Evolutionary conservation across 2,888 invertebrate genomes (phyloP).

Genomic region (Polydrusus pterygomalis): DNA sequence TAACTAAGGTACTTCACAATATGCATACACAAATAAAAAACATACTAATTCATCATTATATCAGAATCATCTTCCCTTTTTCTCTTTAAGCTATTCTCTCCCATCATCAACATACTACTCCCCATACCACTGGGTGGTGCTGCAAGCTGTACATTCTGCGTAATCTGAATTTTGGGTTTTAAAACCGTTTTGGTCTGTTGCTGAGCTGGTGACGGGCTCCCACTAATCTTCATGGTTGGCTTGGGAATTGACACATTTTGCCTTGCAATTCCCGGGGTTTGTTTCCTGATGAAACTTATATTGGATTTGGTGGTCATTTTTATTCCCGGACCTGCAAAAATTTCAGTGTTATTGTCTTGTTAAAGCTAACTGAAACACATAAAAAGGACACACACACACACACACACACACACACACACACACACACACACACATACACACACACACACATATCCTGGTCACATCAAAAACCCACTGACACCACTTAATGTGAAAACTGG

Average conservation of each 20-base stretch:
- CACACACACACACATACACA: too few species aligned
- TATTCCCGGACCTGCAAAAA: constrained; percentile 56
- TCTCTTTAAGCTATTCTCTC: constrained; percentile 77
- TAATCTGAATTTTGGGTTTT: constrained; percentile 71
- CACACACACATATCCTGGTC: too few species aligned
- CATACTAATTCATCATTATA: constrained; percentile 33
- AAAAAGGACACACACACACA: too few species aligned
- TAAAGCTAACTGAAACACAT: too few species aligned
- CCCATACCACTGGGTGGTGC: constrained; percentile 61
- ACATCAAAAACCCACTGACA: too few species aligned
- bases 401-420: too few species aligned
- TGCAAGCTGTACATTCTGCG: constrained; percentile 68
- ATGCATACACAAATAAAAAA: neutral
- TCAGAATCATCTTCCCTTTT: constrained; percentile 79
- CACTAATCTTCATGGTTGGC: constrained; percentile 79
- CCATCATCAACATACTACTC: constrained; percentile 71
- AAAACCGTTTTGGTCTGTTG: constrained; percentile 66
- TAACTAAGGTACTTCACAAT: constrained; percentile 6
- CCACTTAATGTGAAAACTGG: too few species aligned
- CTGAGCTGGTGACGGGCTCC: constrained; percentile 76
- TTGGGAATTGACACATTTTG: constrained; percentile 85
- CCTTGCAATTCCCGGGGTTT: constrained; percentile 66
- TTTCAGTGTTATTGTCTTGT: neutral
- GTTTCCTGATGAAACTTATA: constrained; percentile 72
- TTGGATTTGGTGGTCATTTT: constrained; percentile 74